phyloP scores from a whole-genome alignment of 1,140 invertebrate genomes.

The Piezodorus guildinii region DNA sequence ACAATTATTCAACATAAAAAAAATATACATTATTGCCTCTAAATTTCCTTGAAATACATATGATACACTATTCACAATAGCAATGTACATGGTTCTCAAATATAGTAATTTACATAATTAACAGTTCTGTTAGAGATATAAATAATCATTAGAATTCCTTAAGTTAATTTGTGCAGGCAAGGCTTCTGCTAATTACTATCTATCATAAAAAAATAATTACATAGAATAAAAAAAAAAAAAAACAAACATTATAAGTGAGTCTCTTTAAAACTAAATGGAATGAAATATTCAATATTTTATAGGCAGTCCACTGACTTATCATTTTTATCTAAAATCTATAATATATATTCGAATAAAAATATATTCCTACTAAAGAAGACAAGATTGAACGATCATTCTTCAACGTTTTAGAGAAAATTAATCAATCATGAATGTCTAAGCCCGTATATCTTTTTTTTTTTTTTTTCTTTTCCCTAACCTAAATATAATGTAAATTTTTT shows the following conservation, averaged over 20 bases:
- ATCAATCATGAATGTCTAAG: too few species aligned
- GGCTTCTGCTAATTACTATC: background rate
- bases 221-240: background rate
- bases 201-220: background rate
- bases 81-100: conserved; percentile 2
- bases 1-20: conserved; percentile 10
- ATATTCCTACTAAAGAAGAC: too few species aligned
- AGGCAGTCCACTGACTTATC: too few species aligned
- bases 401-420: too few species aligned
- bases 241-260: too few species aligned
- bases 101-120: conserved; percentile 1
- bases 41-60: conserved; percentile 6
- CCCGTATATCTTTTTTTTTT: background rate
- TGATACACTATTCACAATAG: conserved; percentile 8
- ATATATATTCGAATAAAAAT: too few species aligned
- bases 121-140: background rate
- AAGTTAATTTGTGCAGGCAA: conserved; percentile 12
- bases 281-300: too few species aligned
- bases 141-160: background rate
- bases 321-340: too few species aligned
- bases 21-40: conserved; percentile 16
- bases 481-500: background rate
- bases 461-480: background rate
- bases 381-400: too few species aligned
- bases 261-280: too few species aligned